Percentiles rank a stretch among this genome's conserved stretches.
phyloP scores from a whole-genome alignment of 2,113 vertebrate genomes.

The Heterotilapia buettikoferi region DNA sequence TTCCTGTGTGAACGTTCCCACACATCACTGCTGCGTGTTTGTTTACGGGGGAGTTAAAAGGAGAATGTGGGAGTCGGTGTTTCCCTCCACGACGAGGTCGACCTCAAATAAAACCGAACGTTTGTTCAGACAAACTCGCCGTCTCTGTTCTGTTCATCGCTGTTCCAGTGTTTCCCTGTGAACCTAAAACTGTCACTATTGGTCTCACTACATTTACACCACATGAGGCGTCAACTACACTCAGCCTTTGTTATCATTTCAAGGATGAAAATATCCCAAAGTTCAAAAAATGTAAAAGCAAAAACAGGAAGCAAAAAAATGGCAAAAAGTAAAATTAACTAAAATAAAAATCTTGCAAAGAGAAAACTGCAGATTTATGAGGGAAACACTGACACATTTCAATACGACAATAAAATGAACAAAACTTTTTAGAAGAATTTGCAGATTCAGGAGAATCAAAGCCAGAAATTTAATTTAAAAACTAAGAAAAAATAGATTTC shows the following conservation, averaged over 20 bases:
- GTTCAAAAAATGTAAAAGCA: background rate
- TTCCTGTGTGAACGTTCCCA: background rate
- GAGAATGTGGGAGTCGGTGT: background rate
- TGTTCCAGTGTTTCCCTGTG: background rate
- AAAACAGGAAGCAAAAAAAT: background rate
- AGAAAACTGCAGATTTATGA: background rate
- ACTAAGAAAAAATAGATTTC: background rate
- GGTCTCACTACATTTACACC: background rate
- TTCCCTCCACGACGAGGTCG: background rate
- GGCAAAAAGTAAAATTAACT: background rate
- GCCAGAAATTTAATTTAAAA: background rate
- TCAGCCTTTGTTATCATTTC: background rate
- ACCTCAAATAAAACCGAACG: conserved; percentile 32
- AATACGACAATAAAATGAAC: background rate
- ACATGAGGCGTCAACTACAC: background rate
- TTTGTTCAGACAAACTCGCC: conserved; percentile 12
- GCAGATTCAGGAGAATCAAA: background rate
- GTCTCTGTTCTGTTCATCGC: background rate
- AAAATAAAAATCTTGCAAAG: background rate
- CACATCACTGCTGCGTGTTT: background rate
- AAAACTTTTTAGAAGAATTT: background rate
- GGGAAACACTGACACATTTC: background rate
- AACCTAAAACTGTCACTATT: background rate
- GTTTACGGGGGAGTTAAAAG: background rate
- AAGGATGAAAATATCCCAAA: background rate